Conservation (phyloP, 2,888 invertebrate species). For the Drosophila glabriapex region DNA sequence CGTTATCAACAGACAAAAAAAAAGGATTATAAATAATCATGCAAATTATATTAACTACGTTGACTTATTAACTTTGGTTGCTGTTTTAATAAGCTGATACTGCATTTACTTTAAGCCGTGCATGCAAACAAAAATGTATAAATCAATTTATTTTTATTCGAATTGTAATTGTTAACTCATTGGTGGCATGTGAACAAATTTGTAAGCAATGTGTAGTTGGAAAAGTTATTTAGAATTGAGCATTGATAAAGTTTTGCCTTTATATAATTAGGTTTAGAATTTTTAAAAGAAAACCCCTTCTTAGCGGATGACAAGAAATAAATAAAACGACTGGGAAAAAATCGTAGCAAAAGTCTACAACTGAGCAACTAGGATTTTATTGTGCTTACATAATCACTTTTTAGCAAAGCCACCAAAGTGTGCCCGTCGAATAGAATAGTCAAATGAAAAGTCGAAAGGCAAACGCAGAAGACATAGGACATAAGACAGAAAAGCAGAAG, state of each 20-base stretch:
- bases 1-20: not conserved
- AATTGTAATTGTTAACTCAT: not conserved
- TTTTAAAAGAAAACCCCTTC: not conserved
- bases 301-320: not conserved
- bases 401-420: conserved; percentile 36
- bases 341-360: conserved; percentile 27
- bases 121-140: not conserved
- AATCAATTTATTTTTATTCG: not conserved
- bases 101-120: not conserved
- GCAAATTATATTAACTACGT: not conserved
- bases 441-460: conserved; percentile 54
- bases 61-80: not conserved
- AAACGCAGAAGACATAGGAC: conserved; percentile 26
- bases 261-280: not conserved
- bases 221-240: not conserved
- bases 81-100: not conserved
- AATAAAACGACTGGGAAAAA: conserved; percentile 2
- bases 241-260: not conserved
- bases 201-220: not conserved
- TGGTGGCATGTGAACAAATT: not conserved
- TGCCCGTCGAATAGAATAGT: conserved; percentile 35
- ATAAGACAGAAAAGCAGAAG: not conserved
- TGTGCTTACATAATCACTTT: conserved; percentile 61
- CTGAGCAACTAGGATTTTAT: conserved; percentile 57
- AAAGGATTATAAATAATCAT: not conserved